Evolutionary conservation across 2,888 invertebrate species (phyloP), one percentile per base, ranked within the genome.

Genomic region (Galeopsomyia nigrocyanea): DNA sequence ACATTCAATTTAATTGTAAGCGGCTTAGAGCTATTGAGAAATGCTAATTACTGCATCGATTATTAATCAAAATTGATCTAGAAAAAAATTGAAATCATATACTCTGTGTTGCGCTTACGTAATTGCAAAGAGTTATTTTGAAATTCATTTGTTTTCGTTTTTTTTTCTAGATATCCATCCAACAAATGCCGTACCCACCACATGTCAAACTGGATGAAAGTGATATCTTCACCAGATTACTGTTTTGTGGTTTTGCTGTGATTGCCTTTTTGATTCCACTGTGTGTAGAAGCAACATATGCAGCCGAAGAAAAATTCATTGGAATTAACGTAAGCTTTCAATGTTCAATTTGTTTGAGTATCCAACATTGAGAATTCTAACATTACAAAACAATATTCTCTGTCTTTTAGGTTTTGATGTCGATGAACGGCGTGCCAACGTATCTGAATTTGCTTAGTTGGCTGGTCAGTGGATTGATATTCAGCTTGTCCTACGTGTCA

Each of bases 181-280:
- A 86, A 77, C 79, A 80, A 80, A 84, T 85, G 84, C 86, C 86
- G 0, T 82, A 83, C 75, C 86, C 84, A 3, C 84, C 84, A 3
- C 79, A 81, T 53, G 69, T 82, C 16, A 68, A 79, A 74, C 75
- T 81, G 55, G 79, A 82, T 60, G 56, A 71, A 3, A 70, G 56
- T 5, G 82, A 82, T 63, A 53, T 64, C 21, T 2, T 77, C 5
- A 69, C 82, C 47, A 81, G 83, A 46, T 22, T 76, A 47, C 65
- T 77, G 19, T 79, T 83, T 47, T 77, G 77, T 63, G 71, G 73
- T 39, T 80, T 85, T 68, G 84, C 82, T 57, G 77, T 80, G 13
- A 77, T 81, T 31, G 80, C 80, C 49, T 84, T 86, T 77, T 71
- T 85, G 50, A 81, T 85, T 64, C 80, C 84, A 57, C 77, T 86